Evolutionary conservation across 2,113 vertebrate species (phyloP).

Genomic region (Dipodomys stephensi): DNA sequence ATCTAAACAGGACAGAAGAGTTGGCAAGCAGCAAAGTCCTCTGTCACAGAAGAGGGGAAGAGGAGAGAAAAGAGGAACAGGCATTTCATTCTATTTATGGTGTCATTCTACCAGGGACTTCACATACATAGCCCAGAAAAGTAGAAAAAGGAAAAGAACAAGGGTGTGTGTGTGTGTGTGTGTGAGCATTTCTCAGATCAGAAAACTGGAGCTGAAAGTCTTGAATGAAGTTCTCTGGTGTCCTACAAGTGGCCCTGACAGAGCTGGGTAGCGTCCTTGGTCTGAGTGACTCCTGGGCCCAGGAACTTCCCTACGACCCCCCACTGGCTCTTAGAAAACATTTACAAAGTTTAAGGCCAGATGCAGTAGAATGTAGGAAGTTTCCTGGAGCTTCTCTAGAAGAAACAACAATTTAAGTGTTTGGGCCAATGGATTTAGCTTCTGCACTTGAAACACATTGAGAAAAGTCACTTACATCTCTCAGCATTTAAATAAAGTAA

Average conservation of each 20-base stretch:
- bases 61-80: not conserved
- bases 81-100: fast-evolving
- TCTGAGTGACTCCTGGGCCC: not conserved
- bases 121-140: not conserved
- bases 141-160: not conserved
- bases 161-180: no score
- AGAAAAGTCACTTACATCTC: not conserved
- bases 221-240: not conserved
- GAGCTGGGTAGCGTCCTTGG: not conserved
- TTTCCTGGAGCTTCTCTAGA: not conserved
- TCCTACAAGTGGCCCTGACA: not conserved
- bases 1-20: not conserved
- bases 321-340: not conserved
- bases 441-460: conserved; percentile 8
- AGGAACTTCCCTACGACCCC: fast-evolving
- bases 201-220: not conserved
- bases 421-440: not conserved
- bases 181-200: not conserved
- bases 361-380: not conserved
- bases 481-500: conserved; percentile 13
- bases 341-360: not conserved
- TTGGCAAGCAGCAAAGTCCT: not conserved
- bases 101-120: not conserved
- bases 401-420: not conserved
- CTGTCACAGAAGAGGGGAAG: not conserved